Evolutionary conservation across 2,113 vertebrate genomes (phyloP).

Genomic region (Zosterops japonicus): DNA sequence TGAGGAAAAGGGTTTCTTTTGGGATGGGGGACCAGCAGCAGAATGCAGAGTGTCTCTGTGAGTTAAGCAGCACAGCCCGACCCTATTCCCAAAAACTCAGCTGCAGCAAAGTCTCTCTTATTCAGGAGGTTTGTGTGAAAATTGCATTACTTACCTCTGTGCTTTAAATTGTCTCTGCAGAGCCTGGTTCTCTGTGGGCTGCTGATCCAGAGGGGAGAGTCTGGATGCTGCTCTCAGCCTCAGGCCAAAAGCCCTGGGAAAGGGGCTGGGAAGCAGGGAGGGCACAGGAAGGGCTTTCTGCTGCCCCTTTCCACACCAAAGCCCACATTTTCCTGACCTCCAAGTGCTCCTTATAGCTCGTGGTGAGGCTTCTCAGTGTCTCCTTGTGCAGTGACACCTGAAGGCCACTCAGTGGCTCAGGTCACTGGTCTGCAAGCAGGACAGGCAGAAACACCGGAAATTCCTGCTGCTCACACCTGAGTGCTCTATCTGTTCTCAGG

Average conservation of each 20-base stretch:
- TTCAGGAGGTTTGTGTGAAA: not conserved
- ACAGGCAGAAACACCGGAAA: not conserved
- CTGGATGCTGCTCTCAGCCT: not conserved
- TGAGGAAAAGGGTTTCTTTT: not conserved
- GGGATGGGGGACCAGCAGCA: not conserved
- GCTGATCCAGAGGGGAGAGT: not conserved
- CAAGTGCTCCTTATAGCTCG: accelerated
- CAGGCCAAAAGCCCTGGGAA: not conserved
- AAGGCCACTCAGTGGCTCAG: not conserved
- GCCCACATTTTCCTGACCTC: not conserved
- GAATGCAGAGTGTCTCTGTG: not conserved
- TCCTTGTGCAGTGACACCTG: not conserved
- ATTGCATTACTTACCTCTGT: not conserved
- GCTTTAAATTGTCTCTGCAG: not conserved
- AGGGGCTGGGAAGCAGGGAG: not conserved
- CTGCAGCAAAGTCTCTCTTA: not conserved
- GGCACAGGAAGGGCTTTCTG: not conserved
- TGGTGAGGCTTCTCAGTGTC: not conserved
- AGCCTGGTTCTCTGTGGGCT: accelerated
- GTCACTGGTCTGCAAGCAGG: not conserved
- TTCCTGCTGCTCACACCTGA: not conserved
- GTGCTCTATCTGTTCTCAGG: accelerated
- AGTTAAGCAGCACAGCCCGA: not conserved
- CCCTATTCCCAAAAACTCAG: not conserved
- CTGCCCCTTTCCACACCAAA: not conserved